Conservation (phyloP, 2,888 invertebrate genomes). For the Habrosyne pyritoides region DNA sequence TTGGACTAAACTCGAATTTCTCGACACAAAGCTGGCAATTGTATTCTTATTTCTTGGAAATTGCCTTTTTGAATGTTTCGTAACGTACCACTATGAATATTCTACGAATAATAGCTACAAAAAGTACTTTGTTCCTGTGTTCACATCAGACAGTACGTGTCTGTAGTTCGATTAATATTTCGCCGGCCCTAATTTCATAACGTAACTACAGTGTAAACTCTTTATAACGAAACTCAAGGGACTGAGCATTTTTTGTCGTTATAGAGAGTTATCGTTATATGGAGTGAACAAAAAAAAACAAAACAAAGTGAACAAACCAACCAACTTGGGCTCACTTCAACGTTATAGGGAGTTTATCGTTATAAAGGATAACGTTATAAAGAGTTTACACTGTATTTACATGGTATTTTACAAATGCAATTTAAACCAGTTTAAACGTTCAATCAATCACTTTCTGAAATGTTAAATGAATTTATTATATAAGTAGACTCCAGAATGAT, state of each 20-base stretch:
- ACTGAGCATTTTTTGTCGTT: no score
- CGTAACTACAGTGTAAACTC: no score
- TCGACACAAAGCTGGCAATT: slow-evolving; percentile 45
- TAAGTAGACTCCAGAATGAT: no score
- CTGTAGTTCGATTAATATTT: neutral
- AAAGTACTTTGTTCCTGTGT: slow-evolving; percentile 5
- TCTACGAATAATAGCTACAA: slow-evolving; percentile 8
- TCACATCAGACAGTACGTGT: slow-evolving; percentile 4
- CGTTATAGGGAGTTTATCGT: no score
- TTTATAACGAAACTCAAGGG: no score
- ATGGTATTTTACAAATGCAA: neutral
- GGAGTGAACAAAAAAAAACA: no score
- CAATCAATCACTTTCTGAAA: neutral
- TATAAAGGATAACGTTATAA: no score
- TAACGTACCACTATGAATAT: slow-evolving; percentile 21
- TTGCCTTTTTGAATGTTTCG: slow-evolving; percentile 43
- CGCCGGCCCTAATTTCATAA: neutral
- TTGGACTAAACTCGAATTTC: slow-evolving; percentile 54
- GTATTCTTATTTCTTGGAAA: slow-evolving; percentile 46
- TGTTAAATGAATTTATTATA: neutral
- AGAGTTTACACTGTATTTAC: no score
- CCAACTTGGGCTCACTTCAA: no score
- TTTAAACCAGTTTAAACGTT: neutral
- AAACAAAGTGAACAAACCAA: no score
- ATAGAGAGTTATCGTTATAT: no score